Evolutionary conservation across 2,113 vertebrate genomes (phyloP).

Genomic region (Dromiciops gliroides): DNA sequence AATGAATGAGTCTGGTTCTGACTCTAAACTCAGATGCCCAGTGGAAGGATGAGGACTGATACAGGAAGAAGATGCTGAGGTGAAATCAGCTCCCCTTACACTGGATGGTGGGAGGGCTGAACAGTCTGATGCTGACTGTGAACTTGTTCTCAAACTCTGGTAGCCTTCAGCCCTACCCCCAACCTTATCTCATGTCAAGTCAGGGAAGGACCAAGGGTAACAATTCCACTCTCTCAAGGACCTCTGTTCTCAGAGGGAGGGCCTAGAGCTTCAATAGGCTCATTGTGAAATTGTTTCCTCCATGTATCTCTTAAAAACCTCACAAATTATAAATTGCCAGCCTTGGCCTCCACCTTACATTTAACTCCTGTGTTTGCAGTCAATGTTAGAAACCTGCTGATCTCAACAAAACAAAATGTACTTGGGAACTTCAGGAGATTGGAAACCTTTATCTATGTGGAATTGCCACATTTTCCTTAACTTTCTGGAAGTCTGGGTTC

Average conservation of each 20-base stretch:
- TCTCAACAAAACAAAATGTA: neutral
- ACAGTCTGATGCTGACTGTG: neutral
- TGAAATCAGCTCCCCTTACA: too few species aligned
- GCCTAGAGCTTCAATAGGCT: neutral
- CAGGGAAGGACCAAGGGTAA: neutral
- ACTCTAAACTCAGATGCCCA: neutral
- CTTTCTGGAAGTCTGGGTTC: neutral
- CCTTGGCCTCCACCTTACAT: neutral
- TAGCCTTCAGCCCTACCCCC: neutral
- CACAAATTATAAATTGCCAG: neutral
- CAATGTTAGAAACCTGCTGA: neutral
- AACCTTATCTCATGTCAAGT: neutral
- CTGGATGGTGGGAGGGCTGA: neutral
- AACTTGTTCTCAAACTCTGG: neutral
- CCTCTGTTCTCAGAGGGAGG: neutral
- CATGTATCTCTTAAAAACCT: neutral
- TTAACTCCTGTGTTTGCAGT: neutral
- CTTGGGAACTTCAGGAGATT: neutral
- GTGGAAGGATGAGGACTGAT: neutral
- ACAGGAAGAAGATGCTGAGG: neutral
- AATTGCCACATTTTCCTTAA: neutral
- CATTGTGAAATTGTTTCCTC: neutral
- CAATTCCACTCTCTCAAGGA: fast-evolving
- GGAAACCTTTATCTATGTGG: neutral
- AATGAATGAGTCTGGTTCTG: neutral